Percentiles rank a stretch among this genome's conserved stretches.
Evolutionary conservation across 2,797 vertebrate species (phyloP).

Genomic region (Leptatherina wallacei): DNA sequence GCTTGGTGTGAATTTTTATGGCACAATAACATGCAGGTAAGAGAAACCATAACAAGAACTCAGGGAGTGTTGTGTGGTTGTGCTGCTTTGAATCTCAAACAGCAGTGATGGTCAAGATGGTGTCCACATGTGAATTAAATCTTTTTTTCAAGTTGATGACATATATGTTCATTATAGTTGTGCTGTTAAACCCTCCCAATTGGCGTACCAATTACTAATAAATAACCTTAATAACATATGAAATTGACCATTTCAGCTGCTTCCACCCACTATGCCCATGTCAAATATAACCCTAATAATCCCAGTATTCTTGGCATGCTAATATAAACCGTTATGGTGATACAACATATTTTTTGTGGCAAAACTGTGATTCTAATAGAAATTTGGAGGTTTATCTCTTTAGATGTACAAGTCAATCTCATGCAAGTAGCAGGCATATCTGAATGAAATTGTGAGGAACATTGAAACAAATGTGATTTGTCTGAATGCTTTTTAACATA

Average conservation of each 20-base stretch:
- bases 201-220: background rate
- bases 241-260: background rate
- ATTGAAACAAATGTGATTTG: no score
- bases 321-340: background rate
- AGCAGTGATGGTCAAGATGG: no score
- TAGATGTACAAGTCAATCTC: background rate
- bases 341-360: background rate
- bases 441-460: no score
- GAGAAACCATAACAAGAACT: no score
- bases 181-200: background rate
- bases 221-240: background rate
- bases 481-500: no score
- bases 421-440: background rate
- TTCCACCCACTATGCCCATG: background rate
- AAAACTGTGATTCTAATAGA: background rate
- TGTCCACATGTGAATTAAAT: no score
- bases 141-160: no score
- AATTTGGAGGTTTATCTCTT: background rate
- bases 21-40: no score
- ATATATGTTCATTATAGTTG: background rate
- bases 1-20: no score
- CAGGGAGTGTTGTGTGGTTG: no score
- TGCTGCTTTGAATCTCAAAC: no score
- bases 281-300: background rate
- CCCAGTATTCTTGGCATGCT: background rate